Evolutionary conservation across 2,888 invertebrate species (phyloP).

Genomic region (Ecdyonurus torrentis): DNA sequence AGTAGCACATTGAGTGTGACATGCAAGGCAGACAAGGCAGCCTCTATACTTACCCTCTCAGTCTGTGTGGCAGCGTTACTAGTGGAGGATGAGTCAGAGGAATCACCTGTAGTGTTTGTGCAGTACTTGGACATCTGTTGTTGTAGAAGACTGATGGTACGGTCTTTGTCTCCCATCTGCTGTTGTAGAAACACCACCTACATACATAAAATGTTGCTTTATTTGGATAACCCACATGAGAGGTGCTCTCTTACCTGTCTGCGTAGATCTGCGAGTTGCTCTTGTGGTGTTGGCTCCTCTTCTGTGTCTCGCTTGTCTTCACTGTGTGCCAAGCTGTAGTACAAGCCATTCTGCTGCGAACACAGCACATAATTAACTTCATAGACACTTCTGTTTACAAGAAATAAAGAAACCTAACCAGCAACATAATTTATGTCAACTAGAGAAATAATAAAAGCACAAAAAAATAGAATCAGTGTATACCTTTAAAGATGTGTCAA

Average conservation of each 20-base stretch:
- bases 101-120: not conserved
- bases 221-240: not conserved
- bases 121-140: slow-evolving; percentile 1
- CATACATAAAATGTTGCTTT: not conserved
- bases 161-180: not conserved
- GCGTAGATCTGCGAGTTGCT: not conserved
- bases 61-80: not conserved
- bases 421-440: too few relatives aligned
- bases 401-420: too few relatives aligned
- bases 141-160: not conserved
- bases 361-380: too few relatives aligned
- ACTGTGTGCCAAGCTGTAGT: slow-evolving; percentile 1
- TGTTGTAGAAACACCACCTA: not conserved
- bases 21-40: not conserved
- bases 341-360: not conserved
- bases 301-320: not conserved
- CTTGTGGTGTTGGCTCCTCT: not conserved
- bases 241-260: not conserved
- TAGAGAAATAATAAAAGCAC: too few relatives aligned
- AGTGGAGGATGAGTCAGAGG: not conserved
- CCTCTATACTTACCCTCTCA: not conserved
- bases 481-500: not conserved
- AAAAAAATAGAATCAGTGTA: too few relatives aligned
- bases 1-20: too few relatives aligned
- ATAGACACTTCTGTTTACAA: not conserved